phyloP scores from a whole-genome alignment of 2,113 vertebrate genomes.

The Paracanthobrama guichenoti region DNA sequence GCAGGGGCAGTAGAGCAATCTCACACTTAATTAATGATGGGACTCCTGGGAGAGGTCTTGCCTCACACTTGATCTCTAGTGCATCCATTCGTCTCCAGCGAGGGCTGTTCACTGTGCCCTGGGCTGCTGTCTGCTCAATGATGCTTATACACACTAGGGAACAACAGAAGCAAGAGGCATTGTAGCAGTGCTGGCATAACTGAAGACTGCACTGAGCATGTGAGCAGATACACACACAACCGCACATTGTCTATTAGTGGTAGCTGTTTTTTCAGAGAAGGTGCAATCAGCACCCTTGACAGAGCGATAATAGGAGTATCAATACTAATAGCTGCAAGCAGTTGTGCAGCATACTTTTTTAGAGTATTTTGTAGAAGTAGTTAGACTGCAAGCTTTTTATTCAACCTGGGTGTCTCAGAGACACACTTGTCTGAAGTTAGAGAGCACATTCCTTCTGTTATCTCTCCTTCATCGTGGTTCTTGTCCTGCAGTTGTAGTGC shows the following conservation, averaged over 20 bases:
- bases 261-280: background rate
- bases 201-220: background rate
- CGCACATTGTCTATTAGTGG: background rate
- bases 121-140: slow-evolving; percentile 17
- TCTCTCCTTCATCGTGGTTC: background rate
- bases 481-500: background rate
- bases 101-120: slow-evolving; percentile 3
- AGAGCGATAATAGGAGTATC: background rate
- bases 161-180: slow-evolving; percentile 16
- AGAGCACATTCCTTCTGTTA: background rate
- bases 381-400: background rate
- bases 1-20: slow-evolving; percentile 57
- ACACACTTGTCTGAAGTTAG: background rate
- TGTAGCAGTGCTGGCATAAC: slow-evolving; percentile 1
- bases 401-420: slow-evolving; percentile 13
- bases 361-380: background rate
- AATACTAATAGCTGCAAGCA: slow-evolving; percentile 28
- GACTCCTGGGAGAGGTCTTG: slow-evolving; percentile 52
- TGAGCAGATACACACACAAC: background rate
- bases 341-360: background rate
- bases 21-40: slow-evolving; percentile 72
- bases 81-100: slow-evolving; percentile 3
- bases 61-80: slow-evolving; percentile 40
- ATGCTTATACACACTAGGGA: slow-evolving; percentile 15
- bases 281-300: background rate